Conservation (phyloP, 2,113 vertebrate species). For the Cololabis saira region DNA sequence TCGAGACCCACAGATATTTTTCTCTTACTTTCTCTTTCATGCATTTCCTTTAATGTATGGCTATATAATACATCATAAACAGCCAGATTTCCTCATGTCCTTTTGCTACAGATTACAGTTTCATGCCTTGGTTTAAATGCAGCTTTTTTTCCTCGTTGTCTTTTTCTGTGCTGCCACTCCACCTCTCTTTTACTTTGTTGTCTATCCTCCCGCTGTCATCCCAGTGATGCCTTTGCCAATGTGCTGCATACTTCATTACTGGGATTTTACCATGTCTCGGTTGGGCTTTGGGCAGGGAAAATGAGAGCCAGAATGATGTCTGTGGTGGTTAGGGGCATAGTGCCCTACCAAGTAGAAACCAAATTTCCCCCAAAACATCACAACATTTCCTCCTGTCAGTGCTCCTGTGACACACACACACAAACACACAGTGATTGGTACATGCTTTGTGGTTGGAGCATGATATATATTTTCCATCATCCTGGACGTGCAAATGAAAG, state of each 20-base stretch:
- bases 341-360: constrained; percentile 82
- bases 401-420: constrained; percentile 2
- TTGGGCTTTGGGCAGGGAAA: constrained; percentile 74
- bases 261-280: constrained; percentile 80
- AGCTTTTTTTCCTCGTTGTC: constrained; percentile 10
- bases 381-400: constrained; percentile 59
- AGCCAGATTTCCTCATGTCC: constrained; percentile 17
- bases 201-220: constrained; percentile 48
- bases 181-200: constrained; percentile 45
- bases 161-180: constrained; percentile 4
- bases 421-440: constrained; percentile 8
- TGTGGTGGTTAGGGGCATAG: constrained; percentile 53
- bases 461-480: constrained; percentile 2
- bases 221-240: constrained; percentile 79
- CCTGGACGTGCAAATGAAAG: constrained; percentile 30
- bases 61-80: constrained; percentile 38
- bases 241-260: constrained; percentile 81
- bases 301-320: constrained; percentile 78
- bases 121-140: constrained; percentile 11
- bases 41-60: constrained; percentile 35
- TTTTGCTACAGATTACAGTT: constrained; percentile 42
- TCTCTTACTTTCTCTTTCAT: constrained; percentile 34
- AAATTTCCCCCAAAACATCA: constrained; percentile 76
- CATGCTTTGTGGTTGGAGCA: background rate
- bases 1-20: constrained; percentile 28